Evolutionary conservation across 2,888 invertebrate species (phyloP).

Genomic region (Lomographa bimaculata): DNA sequence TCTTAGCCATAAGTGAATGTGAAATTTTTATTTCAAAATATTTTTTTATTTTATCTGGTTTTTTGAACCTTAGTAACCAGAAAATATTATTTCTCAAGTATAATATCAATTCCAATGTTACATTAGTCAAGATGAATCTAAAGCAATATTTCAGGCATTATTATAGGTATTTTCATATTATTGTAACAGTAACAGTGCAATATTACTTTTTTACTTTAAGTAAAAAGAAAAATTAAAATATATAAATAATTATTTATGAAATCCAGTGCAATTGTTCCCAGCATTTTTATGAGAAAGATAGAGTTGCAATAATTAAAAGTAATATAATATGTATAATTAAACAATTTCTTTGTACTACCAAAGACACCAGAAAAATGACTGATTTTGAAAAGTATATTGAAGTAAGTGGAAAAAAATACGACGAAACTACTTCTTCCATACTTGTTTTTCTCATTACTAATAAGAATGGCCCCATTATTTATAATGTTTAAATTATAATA

Average conservation of each 20-base stretch:
- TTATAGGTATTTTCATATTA: slow-evolving; percentile 25
- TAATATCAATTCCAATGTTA: slow-evolving; percentile 7
- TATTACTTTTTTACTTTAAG: slow-evolving; percentile 78
- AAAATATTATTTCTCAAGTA: slow-evolving; percentile 14
- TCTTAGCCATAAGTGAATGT: slow-evolving; percentile 22
- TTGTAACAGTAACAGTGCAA: slow-evolving; percentile 66
- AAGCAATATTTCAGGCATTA: slow-evolving; percentile 26
- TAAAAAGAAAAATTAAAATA: slow-evolving; percentile 61
- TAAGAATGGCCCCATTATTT: slow-evolving; percentile 50
- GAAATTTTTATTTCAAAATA: slow-evolving; percentile 18
- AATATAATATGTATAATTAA: slow-evolving; percentile 26
- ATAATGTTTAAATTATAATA: slow-evolving; percentile 40
- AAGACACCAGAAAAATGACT: slow-evolving; percentile 68
- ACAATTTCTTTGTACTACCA: slow-evolving; percentile 55
- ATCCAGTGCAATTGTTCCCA: slow-evolving; percentile 70
- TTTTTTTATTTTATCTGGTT: slow-evolving; percentile 18
- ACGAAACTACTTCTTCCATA: slow-evolving; percentile 50
- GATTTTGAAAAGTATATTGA: slow-evolving; percentile 52
- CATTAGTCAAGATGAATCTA: slow-evolving; percentile 26
- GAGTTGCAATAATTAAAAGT: slow-evolving; percentile 42
- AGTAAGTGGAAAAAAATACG: slow-evolving; percentile 34
- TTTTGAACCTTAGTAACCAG: slow-evolving; percentile 16
- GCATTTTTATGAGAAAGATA: slow-evolving; percentile 43
- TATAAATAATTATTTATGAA: slow-evolving; percentile 50
- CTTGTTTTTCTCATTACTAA: slow-evolving; percentile 47